Evolutionary conservation across 2,113 vertebrate genomes (phyloP).

Genomic region (Delphinapterus leucas): DNA sequence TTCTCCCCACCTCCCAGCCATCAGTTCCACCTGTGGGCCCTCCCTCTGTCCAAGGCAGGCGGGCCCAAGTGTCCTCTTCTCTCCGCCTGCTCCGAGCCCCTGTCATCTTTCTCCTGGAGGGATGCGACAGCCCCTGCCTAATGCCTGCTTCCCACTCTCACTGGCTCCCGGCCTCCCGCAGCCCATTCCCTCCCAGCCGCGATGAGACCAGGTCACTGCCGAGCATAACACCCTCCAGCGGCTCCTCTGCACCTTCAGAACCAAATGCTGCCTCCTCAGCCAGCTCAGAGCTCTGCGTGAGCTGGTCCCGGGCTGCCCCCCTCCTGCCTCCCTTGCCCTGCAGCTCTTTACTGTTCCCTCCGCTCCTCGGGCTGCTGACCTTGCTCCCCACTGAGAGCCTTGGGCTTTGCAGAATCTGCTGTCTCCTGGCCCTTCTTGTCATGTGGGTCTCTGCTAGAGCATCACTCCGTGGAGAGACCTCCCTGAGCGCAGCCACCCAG

Average conservation of each 20-base stretch:
- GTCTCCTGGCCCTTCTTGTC: not conserved
- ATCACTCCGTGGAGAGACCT: not conserved
- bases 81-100: not conserved
- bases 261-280: not conserved
- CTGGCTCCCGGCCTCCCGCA: too few relatives aligned
- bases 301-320: accelerated
- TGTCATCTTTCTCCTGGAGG: accelerated
- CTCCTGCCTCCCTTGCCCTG: not conserved
- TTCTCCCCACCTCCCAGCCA: not conserved
- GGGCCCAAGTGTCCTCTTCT: accelerated
- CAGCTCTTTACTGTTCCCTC: not conserved
- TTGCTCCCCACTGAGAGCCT: not conserved
- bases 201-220: not conserved
- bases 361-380: not conserved
- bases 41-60: not conserved
- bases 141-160: not conserved
- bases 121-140: accelerated
- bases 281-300: not conserved
- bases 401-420: too few relatives aligned
- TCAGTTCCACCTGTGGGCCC: not conserved
- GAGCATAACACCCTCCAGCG: not conserved
- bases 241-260: not conserved
- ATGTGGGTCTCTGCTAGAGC: not conserved
- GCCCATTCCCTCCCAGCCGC: not conserved
- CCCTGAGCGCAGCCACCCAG: not conserved